These are phyloP conservation scores for Cyprinella venusta DNA, from an alignment of 2,797 vertebrate species.

Conservation along the genomic window DNA sequence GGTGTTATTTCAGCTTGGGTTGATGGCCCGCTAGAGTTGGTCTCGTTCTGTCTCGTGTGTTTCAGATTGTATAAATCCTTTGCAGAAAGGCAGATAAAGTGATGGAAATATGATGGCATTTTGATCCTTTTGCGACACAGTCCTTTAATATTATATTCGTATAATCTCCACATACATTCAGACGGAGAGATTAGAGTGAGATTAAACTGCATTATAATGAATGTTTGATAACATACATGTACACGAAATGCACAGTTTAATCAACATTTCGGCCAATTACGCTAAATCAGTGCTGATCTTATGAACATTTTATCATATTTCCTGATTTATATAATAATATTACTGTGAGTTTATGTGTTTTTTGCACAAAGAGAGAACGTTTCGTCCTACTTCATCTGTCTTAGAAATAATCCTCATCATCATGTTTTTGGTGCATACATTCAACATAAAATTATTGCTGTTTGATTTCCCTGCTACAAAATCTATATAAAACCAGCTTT, in stretches of 20 bases:
- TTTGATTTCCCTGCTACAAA: neutral
- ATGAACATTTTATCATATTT: neutral
- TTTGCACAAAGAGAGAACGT: neutral
- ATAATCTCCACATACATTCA: constrained; percentile 16
- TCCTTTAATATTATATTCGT: constrained; percentile 39
- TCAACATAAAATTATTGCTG: neutral
- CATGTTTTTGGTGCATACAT: neutral
- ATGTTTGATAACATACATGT: neutral
- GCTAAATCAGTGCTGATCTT: neutral
- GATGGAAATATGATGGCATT: constrained; percentile 2
- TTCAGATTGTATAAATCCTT: constrained; percentile 51
- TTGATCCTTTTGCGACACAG: constrained; percentile 31
- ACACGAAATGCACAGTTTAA: neutral
- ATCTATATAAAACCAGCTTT: neutral
- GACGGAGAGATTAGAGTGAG: constrained; percentile 10
- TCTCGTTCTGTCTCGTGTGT: constrained; percentile 2
- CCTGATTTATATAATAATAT: neutral
- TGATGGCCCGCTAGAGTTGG: constrained; percentile 26
- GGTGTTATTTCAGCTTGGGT: neutral
- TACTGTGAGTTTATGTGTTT: neutral
- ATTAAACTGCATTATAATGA: neutral
- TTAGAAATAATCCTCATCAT: neutral
- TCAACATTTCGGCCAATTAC: neutral
- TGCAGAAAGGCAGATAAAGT: constrained; percentile 14
- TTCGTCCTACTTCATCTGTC: neutral